Percentiles rank a stretch among this genome's conserved stretches.
These are phyloP conservation scores for Hippolais icterina DNA, from an alignment of 2,113 vertebrate species.

Conservation along the genomic window DNA sequence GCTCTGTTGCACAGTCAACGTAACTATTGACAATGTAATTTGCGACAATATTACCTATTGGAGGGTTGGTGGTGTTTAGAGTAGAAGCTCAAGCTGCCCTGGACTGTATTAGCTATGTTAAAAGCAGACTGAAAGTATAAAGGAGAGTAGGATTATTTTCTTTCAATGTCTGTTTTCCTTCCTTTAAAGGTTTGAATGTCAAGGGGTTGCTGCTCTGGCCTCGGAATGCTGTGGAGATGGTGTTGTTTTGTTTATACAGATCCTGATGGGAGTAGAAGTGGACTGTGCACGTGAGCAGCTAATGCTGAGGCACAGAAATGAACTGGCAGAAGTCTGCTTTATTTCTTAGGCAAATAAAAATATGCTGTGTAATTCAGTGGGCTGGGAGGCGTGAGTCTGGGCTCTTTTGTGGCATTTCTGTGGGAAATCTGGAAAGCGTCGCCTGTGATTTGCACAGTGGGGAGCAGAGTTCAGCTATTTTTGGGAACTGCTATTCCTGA, in stretches of 20 bases:
- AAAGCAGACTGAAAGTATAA: background rate
- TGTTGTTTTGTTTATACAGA: background rate
- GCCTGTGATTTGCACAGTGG: background rate
- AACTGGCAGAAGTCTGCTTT: background rate
- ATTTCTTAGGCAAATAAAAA: slow-evolving; percentile 2
- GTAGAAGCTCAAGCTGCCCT: background rate
- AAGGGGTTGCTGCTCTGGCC: background rate
- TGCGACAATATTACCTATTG: background rate
- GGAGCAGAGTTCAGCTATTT: slow-evolving; percentile 26
- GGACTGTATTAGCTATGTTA: background rate
- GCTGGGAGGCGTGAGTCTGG: background rate
- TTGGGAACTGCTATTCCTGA: slow-evolving; percentile 30
- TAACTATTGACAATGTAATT: background rate
- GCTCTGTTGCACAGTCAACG: background rate
- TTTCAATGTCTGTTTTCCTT: background rate
- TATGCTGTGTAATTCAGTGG: background rate
- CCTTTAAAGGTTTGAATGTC: slow-evolving; percentile 9
- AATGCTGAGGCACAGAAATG: background rate
- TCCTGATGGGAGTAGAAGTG: background rate
- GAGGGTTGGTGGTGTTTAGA: background rate
- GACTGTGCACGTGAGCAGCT: background rate
- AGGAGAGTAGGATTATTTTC: background rate
- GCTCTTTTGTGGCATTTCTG: slow-evolving; percentile 10
- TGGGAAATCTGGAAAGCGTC: slow-evolving; percentile 13
- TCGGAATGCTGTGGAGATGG: background rate